phyloP scores from a whole-genome alignment of 2,888 invertebrate species.

The Conus canariensis region DNA sequence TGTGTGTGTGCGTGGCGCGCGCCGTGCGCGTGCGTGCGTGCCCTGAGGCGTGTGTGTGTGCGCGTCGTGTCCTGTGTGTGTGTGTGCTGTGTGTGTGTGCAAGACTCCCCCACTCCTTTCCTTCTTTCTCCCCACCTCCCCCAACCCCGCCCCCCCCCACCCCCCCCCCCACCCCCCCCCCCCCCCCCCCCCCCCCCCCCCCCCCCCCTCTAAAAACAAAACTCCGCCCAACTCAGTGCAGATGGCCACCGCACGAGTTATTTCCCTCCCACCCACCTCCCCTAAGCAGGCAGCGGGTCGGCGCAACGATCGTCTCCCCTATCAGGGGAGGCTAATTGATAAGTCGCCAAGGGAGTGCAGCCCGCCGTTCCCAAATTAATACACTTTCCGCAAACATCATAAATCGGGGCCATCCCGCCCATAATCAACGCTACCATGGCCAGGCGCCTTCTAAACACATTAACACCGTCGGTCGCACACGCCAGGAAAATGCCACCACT shows the following conservation, averaged over 20 bases:
- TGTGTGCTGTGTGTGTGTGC: background rate
- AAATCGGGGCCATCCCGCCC: conserved; percentile 28
- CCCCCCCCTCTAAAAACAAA: background rate
- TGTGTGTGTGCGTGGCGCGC: conserved; percentile 13
- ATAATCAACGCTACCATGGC: conserved; percentile 40
- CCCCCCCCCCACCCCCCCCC: no score
- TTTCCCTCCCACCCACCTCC: background rate
- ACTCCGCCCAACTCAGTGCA: conserved; percentile 14
- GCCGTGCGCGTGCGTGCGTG: background rate
- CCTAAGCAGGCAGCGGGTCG: background rate
- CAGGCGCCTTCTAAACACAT: conserved; percentile 45
- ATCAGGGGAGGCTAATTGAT: conserved; percentile 40
- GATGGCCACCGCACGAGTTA: conserved; percentile 40
- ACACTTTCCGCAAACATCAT: conserved; percentile 46
- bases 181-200: no score
- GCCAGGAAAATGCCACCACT: conserved; percentile 11
- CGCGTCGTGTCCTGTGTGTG: conserved; percentile 31
- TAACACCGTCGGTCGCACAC: conserved; percentile 18
- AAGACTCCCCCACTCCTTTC: background rate
- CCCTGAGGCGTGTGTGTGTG: conserved; percentile 15
- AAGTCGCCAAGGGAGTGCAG: conserved; percentile 29
- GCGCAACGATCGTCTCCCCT: background rate
- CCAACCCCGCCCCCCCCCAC: no score
- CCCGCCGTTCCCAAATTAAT: conserved; percentile 39
- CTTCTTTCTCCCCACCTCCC: no score